Evolutionary conservation across 2,888 invertebrate genomes (phyloP).

Genomic region (Leptarthrus brevirostris): DNA sequence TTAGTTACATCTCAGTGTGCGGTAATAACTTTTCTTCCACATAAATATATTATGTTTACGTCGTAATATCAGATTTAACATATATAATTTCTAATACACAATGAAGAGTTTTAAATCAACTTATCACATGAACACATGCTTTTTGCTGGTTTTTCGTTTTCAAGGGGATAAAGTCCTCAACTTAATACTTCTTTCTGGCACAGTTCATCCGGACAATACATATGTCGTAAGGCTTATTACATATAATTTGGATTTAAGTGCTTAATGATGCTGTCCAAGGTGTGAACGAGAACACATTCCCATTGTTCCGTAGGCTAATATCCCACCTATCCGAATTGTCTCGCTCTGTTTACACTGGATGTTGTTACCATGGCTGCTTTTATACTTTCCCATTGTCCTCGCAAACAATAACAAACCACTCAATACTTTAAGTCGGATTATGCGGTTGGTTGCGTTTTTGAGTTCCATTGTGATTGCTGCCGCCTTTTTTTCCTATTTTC

Average conservation of each 20-base stretch:
- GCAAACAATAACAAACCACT: constrained; percentile 46
- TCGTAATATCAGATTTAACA: too few relatives aligned
- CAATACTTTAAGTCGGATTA: constrained; percentile 49
- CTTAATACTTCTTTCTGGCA: constrained; percentile 16
- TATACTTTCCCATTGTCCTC: constrained; percentile 9
- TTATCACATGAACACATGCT: constrained; percentile 8
- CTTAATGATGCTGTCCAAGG: constrained; percentile 43
- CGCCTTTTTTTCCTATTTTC: constrained; percentile 39
- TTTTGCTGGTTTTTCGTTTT: neutral
- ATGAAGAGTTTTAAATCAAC: constrained; percentile 26
- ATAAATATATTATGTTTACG: too few relatives aligned
- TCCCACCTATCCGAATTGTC: constrained; percentile 26
- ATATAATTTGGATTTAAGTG: constrained; percentile 45
- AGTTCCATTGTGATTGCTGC: constrained; percentile 34
- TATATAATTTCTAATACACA: too few relatives aligned
- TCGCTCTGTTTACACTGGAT: constrained; percentile 30
- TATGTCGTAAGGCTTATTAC: constrained; percentile 29
- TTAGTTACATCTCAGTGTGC: too few relatives aligned
- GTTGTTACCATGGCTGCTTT: neutral
- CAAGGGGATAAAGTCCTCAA: constrained; percentile 6
- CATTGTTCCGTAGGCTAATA: constrained; percentile 6
- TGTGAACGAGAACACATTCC: constrained; percentile 34
- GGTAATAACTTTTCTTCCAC: too few relatives aligned
- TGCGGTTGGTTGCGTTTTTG: constrained; percentile 49
- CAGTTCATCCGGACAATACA: constrained; percentile 1